Evolutionary conservation across 2,113 vertebrate genomes (phyloP).

Genomic region (Ursus arctos): DNA sequence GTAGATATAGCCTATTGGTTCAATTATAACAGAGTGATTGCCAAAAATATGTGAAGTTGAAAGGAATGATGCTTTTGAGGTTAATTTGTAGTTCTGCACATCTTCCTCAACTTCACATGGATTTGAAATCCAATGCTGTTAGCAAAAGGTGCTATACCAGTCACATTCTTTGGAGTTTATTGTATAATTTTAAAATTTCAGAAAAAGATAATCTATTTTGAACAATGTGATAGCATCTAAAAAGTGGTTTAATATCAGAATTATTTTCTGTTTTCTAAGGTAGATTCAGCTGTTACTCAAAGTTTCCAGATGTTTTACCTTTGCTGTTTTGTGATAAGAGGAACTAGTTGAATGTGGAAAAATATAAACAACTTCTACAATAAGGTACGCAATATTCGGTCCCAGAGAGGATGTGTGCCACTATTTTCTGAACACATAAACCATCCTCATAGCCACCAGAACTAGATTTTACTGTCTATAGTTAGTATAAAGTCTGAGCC

Average conservation of each 20-base stretch:
- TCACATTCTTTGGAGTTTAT: background rate
- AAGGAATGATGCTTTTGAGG: background rate
- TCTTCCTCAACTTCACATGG: too few species aligned
- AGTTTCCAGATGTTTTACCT: background rate
- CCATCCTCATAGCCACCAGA: accelerated
- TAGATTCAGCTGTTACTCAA: background rate
- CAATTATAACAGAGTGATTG: background rate
- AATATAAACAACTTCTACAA: accelerated
- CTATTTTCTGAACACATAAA: accelerated
- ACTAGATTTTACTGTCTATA: background rate
- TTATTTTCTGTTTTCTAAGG: background rate
- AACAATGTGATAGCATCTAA: background rate
- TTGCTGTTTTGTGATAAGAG: background rate
- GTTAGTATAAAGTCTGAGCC: background rate
- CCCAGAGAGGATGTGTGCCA: background rate
- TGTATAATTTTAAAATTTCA: too few species aligned
- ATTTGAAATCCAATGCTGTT: background rate
- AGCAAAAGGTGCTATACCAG: accelerated
- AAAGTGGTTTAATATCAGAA: background rate
- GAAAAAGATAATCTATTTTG: background rate
- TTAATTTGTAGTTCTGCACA: background rate
- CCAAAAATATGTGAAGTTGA: background rate
- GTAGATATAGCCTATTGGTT: background rate
- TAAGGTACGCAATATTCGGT: accelerated
- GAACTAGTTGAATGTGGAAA: background rate